Base-by-base conservation (phyloP, 2,113 vertebrate species). In the Synchiropus splendidus region DNA sequence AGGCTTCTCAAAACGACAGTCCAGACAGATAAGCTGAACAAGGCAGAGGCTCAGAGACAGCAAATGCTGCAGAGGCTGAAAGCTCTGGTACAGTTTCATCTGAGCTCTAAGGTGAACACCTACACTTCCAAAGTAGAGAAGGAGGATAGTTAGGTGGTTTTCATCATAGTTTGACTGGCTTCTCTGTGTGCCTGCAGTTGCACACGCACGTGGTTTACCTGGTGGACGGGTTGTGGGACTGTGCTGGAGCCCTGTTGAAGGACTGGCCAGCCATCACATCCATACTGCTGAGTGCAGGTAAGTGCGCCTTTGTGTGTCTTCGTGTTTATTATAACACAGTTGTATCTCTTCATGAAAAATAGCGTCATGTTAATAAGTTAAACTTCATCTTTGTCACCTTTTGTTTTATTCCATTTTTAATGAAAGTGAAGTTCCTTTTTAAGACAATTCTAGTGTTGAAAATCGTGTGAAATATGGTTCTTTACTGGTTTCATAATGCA, bases 181-280 rank as follows among this genome's bases (percentile, higher is more conserved):
- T 42, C 34, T 42, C 2, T 11, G 9, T 36, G 3, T 9, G 10
- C 8, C 12, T 51, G 10, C 72, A 93, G 91, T 61, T 92, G n/a
- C 92, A 94, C 66, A 78, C 81, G 37, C 92, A 92, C 2, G 81
- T 92, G 58, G 71, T 85, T 0, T 95, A 92, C 64, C 83, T 95
- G 9, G 79, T 95, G 73, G 92, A 95, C 81, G 89, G 90, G 67
- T 82, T 95, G 61, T 95, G 92, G 91, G 92, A 95, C 71, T 88
- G 84, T 71, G 85, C 77, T n/a, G 82, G 82, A 12, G 58, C 59
- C 47, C 77, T 92, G 46, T 75, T 95, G 48, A 92, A 90, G 70
- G 88, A 92, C 83, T 95, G 92, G 91, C 58, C 87, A 18, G 65
- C 82, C 2, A 77, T 95, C 79, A 88, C 89, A 1, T 67, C 83